A percentile compares a stretch with the other conserved stretches of the same genome.
Evolutionary conservation across 2,797 vertebrate species (phyloP).

Genomic region (Eurystomus glaucurus): DNA sequence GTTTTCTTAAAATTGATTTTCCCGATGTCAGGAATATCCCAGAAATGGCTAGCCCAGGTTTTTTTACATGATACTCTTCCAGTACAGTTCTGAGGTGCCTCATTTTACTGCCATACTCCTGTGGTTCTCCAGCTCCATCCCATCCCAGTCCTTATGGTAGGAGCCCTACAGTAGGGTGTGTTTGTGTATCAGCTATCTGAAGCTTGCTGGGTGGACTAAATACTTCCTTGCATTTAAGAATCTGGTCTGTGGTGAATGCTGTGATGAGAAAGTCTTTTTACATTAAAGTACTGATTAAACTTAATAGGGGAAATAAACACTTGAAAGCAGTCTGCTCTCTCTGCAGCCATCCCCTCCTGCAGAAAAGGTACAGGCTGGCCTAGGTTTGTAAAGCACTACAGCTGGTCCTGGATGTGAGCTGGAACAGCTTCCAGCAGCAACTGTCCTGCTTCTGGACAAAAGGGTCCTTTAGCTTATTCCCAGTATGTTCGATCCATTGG

Average conservation of each 20-base stretch:
- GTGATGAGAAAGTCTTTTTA: not conserved
- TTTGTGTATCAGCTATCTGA: not conserved
- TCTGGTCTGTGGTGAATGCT: not conserved
- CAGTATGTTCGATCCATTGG: not conserved
- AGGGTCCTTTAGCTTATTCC: constrained; percentile 13
- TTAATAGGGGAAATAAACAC: not conserved
- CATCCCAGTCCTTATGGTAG: not conserved
- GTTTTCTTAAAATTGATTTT: not conserved
- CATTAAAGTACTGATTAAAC: not conserved
- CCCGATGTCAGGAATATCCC: not conserved
- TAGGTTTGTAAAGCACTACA: not conserved
- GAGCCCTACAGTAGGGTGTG: rapidly evolving
- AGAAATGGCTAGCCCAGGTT: not conserved
- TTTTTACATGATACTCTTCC: not conserved
- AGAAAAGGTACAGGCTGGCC: not conserved
- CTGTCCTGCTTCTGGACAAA: constrained; percentile 54
- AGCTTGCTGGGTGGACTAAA: not conserved
- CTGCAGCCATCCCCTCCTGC: not conserved
- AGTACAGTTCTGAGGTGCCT: not conserved
- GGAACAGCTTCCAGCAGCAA: constrained; percentile 38
- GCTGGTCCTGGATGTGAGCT: constrained; percentile 33
- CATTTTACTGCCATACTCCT: not conserved
- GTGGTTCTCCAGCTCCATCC: not conserved
- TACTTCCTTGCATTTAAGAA: not conserved
- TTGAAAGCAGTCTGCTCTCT: not conserved